Percentiles rank a stretch among this genome's conserved stretches.
These are phyloP conservation scores for Plumapathes pennacea DNA, from an alignment of 92 coral and sea anemone species.

Conservation along the genomic window DNA sequence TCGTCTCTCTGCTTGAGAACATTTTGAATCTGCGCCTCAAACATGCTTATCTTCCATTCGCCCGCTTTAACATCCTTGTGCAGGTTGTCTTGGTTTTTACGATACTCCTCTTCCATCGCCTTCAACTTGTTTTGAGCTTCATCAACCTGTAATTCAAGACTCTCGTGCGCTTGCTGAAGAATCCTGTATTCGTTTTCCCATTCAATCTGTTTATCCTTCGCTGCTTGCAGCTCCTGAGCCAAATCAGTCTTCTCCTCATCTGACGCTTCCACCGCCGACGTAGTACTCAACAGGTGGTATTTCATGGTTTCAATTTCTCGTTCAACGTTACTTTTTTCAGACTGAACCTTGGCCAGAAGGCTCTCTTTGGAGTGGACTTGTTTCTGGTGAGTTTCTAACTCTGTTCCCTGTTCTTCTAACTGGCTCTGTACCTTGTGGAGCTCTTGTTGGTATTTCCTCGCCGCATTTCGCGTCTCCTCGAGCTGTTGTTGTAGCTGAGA, in stretches of 20 bases:
- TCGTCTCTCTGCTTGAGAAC: constrained; percentile 81
- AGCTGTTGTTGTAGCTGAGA: constrained; percentile 66
- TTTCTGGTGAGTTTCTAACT: constrained; percentile 39
- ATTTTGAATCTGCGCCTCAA: constrained; percentile 81
- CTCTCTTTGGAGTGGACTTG: constrained; percentile 65
- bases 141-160: constrained; percentile 45
- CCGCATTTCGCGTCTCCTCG: constrained; percentile 65
- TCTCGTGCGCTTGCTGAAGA: constrained; percentile 79
- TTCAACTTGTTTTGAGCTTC: constrained; percentile 54
- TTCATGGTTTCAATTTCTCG: constrained; percentile 64
- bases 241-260: constrained; percentile 67
- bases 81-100: constrained; percentile 50
- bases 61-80: constrained; percentile 71
- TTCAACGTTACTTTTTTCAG: constrained; percentile 56
- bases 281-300: constrained; percentile 52
- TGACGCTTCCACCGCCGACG: constrained; percentile 56
- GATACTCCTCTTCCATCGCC: constrained; percentile 65
- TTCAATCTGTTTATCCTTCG: constrained; percentile 59
- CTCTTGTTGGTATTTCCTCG: constrained; percentile 60
- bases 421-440: constrained; percentile 37
- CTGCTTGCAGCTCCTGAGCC: constrained; percentile 57
- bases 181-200: constrained; percentile 68
- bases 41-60: constrained; percentile 71
- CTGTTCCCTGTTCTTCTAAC: constrained; percentile 65
- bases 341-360: constrained; percentile 67